These are phyloP conservation scores for Eolophus roseicapilla DNA, from an alignment of 2,113 vertebrate species.

Conservation along the genomic window DNA sequence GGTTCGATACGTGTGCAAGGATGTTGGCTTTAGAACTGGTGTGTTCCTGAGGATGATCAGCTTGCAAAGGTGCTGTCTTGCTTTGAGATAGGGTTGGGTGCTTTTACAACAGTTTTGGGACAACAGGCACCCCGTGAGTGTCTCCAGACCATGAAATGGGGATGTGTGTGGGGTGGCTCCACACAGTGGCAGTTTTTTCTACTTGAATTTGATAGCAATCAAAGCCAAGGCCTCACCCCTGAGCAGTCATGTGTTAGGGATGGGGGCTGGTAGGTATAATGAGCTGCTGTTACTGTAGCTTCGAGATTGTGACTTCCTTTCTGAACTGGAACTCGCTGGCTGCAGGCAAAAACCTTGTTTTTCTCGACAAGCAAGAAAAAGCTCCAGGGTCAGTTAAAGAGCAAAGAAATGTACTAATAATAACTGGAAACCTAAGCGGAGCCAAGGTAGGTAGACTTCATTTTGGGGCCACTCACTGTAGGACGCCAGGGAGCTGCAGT, in stretches of 20 bases:
- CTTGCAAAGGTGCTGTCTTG: too few relatives aligned
- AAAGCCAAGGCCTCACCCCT: background rate
- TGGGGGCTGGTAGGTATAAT: background rate
- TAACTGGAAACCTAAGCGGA: background rate
- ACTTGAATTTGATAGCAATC: background rate
- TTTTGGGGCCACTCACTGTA: background rate
- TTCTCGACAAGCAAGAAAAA: background rate
- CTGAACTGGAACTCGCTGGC: background rate
- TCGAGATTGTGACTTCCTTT: background rate
- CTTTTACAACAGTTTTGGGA: background rate
- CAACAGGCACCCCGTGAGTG: rapidly evolving
- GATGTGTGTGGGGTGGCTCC: rapidly evolving
- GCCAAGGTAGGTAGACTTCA: background rate
- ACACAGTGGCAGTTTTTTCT: background rate
- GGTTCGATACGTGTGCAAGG: rapidly evolving
- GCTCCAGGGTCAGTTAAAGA: background rate
- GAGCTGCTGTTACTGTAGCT: background rate
- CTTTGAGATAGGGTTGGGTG: too few relatives aligned
- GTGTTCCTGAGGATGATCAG: background rate
- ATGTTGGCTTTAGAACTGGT: rapidly evolving
- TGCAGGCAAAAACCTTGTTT: background rate
- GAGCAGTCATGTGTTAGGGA: background rate
- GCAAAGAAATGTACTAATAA: background rate
- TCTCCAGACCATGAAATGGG: background rate
- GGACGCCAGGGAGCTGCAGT: too few relatives aligned